A percentile compares a stretch with the other conserved stretches of the same genome.
phyloP scores from a whole-genome alignment of 2,888 invertebrate genomes.

The Coremacera marginata region DNA sequence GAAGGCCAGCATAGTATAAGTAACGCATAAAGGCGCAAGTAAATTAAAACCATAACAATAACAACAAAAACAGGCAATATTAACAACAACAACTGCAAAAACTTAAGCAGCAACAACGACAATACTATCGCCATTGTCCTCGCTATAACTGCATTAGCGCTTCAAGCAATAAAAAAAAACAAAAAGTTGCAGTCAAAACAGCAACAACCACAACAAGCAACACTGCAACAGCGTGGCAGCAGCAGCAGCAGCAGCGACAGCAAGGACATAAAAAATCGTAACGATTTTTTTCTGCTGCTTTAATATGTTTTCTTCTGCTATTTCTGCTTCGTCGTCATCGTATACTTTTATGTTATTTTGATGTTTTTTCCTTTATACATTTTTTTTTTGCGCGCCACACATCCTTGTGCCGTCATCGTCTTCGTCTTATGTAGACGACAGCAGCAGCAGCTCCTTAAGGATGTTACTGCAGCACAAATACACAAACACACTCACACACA shows the following conservation, averaged over 20 bases:
- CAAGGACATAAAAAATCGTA: conserved; percentile 32
- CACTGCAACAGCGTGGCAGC: conserved; percentile 31
- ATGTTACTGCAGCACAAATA: background rate
- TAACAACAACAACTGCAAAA: background rate
- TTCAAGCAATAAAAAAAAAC: conserved; percentile 15
- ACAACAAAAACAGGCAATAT: background rate
- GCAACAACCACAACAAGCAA: conserved; percentile 43
- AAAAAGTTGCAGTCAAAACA: conserved; percentile 44
- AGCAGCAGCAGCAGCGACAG: conserved; percentile 22
- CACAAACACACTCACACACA: background rate
- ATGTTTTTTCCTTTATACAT: conserved; percentile 2
- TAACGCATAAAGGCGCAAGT: background rate
- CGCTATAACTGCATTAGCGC: background rate
- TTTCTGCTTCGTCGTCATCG: conserved; percentile 22
- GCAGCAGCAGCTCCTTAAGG: conserved; percentile 26
- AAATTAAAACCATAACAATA: conserved; percentile 18
- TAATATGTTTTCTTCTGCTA: conserved; percentile 32
- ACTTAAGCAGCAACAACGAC: background rate
- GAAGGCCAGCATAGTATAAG: too few species aligned
- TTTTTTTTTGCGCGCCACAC: conserved; percentile 46
- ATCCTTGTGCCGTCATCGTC: conserved; percentile 23
- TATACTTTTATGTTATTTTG: background rate
- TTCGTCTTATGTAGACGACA: background rate
- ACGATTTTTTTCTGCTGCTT: conserved; percentile 29
- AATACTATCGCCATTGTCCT: background rate